Percentiles rank a stretch among this genome's conserved stretches.
phyloP scores from a whole-genome alignment of 2,113 vertebrate genomes.

The Paraplagusia blochii region DNA sequence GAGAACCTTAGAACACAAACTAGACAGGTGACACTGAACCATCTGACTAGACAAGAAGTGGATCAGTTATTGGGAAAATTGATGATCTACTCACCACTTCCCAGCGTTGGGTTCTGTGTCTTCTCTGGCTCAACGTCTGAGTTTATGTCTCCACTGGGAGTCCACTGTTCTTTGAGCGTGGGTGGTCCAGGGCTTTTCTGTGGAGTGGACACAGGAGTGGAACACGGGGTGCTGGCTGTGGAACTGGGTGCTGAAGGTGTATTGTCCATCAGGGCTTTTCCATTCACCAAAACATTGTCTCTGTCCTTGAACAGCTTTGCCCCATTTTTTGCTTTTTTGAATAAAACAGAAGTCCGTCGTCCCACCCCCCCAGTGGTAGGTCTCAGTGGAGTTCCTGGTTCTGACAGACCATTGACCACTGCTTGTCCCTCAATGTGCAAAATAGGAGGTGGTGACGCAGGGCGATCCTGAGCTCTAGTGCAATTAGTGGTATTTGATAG shows the following conservation, averaged over 20 bases:
- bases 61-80: background rate
- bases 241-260: constrained; percentile 47
- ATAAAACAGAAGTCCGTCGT: constrained; percentile 87
- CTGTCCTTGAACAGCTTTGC: constrained; percentile 82
- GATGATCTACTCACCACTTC: constrained; percentile 75
- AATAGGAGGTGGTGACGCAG: constrained; percentile 53
- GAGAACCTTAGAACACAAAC: constrained; percentile 12
- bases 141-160: constrained; percentile 59
- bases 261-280: constrained; percentile 70
- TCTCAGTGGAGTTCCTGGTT: constrained; percentile 40
- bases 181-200: constrained; percentile 60
- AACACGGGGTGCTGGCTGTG: constrained; percentile 46
- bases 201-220: constrained; percentile 53
- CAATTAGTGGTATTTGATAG: constrained; percentile 64
- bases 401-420: constrained; percentile 74
- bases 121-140: constrained; percentile 78
- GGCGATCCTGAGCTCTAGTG: constrained; percentile 53
- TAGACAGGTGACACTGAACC: constrained; percentile 1
- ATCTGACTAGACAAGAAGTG: background rate
- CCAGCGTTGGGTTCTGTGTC: constrained; percentile 70
- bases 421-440: constrained; percentile 54
- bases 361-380: constrained; percentile 78
- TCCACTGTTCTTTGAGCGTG: constrained; percentile 42
- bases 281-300: constrained; percentile 79
- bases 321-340: constrained; percentile 93